These are phyloP conservation scores for Procambarus clarkii DNA, from an alignment of 1,140 invertebrate species.

Conservation along the genomic window DNA sequence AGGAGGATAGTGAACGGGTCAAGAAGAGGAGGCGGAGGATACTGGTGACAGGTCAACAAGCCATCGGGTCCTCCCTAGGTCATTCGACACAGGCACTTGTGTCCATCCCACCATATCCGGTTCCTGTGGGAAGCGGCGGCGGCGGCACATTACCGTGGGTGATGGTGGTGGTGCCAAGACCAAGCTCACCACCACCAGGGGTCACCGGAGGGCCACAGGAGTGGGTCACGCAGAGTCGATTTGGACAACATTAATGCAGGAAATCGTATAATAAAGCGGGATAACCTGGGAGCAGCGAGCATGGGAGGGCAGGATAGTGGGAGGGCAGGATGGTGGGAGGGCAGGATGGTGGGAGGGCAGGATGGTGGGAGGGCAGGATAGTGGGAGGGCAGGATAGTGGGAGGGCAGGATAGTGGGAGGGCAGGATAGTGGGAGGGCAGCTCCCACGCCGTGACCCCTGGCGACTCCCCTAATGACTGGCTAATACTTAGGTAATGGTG, in stretches of 20 bases:
- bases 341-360: too few species aligned
- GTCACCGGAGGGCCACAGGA: conserved; percentile 8
- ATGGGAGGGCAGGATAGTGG: conserved; percentile 2
- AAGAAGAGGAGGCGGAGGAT: background rate
- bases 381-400: too few species aligned
- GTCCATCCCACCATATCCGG: background rate
- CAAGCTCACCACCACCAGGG: background rate
- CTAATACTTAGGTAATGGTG: conserved; percentile 48
- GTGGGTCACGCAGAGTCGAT: conserved; percentile 49
- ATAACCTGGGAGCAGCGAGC: conserved; percentile 42
- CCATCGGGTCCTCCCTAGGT: background rate
- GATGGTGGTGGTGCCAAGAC: background rate
- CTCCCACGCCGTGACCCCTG: conserved; percentile 25
- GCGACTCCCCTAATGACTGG: conserved; percentile 24
- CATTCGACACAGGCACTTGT: background rate
- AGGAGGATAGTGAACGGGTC: too few species aligned
- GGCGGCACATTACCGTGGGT: background rate
- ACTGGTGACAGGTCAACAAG: background rate
- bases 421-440: too few species aligned
- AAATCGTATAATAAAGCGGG: conserved; percentile 59
- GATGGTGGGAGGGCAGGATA: too few species aligned
- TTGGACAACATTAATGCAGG: conserved; percentile 52
- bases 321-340: background rate
- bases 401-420: too few species aligned
- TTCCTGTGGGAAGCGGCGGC: background rate